These are phyloP conservation scores for Bombus superbus DNA, from an alignment of 1,140 invertebrate genomes.

Conservation along the genomic window DNA sequence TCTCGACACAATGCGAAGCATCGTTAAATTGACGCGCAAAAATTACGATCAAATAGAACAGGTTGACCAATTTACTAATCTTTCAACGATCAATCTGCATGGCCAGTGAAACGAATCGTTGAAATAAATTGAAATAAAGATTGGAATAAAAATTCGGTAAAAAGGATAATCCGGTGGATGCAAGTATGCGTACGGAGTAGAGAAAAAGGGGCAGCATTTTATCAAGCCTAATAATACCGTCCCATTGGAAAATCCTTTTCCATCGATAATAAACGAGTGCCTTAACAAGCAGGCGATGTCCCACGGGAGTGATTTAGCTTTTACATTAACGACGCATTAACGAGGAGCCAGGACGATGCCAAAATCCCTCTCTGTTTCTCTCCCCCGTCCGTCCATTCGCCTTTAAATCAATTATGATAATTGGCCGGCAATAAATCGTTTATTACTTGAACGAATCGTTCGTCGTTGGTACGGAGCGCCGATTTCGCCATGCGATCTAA, in stretches of 20 bases:
- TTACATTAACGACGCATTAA: slow-evolving; percentile 62
- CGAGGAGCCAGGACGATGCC: slow-evolving; percentile 15
- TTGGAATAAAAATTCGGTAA: not conserved
- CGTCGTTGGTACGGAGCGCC: not conserved
- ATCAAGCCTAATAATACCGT: not conserved
- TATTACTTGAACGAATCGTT: slow-evolving; percentile 57
- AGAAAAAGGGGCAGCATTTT: not conserved
- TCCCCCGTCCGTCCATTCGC: slow-evolving; percentile 8
- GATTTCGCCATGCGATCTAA: too few relatives aligned
- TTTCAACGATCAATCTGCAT: not conserved
- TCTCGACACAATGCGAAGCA: too few relatives aligned
- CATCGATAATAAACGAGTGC: slow-evolving; percentile 36
- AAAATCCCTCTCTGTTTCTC: slow-evolving; percentile 23
- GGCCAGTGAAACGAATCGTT: not conserved
- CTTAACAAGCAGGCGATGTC: slow-evolving; percentile 33
- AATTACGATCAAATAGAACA: too few relatives aligned
- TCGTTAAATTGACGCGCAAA: too few relatives aligned
- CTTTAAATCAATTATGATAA: slow-evolving; percentile 68
- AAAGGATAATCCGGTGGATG: not conserved
- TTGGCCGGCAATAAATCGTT: slow-evolving; percentile 58
- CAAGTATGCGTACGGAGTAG: not conserved
- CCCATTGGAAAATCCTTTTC: slow-evolving; percentile 40
- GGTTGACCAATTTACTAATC: not conserved
- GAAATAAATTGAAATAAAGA: not conserved
- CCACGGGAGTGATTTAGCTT: slow-evolving; percentile 53